A percentile compares a stretch with the other conserved stretches of the same genome.
Evolutionary conservation across 2,113 vertebrate genomes (phyloP).

Genomic region (Cryptotis parvus): DNA sequence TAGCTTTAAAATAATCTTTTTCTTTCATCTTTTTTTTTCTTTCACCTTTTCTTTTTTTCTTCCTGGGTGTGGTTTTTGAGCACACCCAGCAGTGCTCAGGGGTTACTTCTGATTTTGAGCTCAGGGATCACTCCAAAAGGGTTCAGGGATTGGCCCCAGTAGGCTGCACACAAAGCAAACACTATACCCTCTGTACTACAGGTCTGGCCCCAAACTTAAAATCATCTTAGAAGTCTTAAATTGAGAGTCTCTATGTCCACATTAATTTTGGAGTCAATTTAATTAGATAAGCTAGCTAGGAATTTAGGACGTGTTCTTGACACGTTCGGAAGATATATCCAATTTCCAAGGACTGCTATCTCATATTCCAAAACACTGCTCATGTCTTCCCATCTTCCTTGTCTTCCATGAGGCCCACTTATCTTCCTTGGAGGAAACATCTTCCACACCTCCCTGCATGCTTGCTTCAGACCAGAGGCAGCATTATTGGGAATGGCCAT

Average conservation of each 20-base stretch:
- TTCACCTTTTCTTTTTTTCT: no score
- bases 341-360: not conserved
- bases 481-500: not conserved
- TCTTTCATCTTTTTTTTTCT: no score
- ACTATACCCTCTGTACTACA: not conserved
- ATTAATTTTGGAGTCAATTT: not conserved
- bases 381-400: not conserved
- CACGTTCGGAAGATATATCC: not conserved
- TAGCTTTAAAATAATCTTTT: not conserved
- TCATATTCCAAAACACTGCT: not conserved
- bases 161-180: no score
- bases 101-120: no score
- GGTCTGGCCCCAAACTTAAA: not conserved
- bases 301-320: not conserved
- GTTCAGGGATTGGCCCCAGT: no score
- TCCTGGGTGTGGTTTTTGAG: no score
- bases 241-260: not conserved
- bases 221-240: no score
- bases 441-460: not conserved
- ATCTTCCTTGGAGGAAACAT: no score
- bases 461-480: not conserved
- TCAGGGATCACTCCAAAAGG: not conserved
- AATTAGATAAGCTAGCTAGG: not conserved
- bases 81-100: no score
- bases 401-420: not conserved